Evolutionary conservation across 2,797 vertebrate species (phyloP).

Genomic region (Choloepus didactylus): DNA sequence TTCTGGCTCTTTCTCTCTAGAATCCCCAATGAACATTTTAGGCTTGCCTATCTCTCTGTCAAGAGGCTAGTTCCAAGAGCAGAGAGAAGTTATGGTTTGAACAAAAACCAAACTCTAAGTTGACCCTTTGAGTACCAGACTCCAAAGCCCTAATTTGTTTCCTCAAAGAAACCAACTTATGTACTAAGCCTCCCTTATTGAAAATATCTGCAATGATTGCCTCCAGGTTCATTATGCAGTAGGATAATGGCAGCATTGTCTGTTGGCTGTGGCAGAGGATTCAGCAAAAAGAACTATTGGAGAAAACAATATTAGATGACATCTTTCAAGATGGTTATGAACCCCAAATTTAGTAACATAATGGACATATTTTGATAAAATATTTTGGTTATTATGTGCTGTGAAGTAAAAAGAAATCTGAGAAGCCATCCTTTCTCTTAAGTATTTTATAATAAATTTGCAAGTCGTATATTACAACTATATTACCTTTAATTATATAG

Average conservation of each 20-base stretch:
- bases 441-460: background rate
- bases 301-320: background rate
- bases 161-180: slow-evolving; percentile 47
- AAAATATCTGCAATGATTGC: slow-evolving; percentile 24
- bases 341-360: background rate
- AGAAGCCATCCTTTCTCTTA: slow-evolving; percentile 30
- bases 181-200: background rate
- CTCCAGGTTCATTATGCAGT: background rate
- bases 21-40: slow-evolving; percentile 44
- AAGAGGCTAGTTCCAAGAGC: slow-evolving; percentile 56
- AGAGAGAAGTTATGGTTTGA: slow-evolving; percentile 34
- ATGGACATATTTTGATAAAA: slow-evolving; percentile 24
- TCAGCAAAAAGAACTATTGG: background rate
- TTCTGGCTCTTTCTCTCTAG: slow-evolving; percentile 45
- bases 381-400: slow-evolving; percentile 40
- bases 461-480: background rate
- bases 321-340: slow-evolving; percentile 15
- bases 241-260: background rate
- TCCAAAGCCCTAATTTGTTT: background rate
- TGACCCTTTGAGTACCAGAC: slow-evolving; percentile 46
- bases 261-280: background rate
- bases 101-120: slow-evolving; percentile 51
- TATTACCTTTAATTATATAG: background rate
- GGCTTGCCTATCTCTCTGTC: background rate
- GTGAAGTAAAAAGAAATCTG: slow-evolving; percentile 40